Evolutionary conservation across 2,797 vertebrate species (phyloP).

Genomic region (Delichon dasypus): DNA sequence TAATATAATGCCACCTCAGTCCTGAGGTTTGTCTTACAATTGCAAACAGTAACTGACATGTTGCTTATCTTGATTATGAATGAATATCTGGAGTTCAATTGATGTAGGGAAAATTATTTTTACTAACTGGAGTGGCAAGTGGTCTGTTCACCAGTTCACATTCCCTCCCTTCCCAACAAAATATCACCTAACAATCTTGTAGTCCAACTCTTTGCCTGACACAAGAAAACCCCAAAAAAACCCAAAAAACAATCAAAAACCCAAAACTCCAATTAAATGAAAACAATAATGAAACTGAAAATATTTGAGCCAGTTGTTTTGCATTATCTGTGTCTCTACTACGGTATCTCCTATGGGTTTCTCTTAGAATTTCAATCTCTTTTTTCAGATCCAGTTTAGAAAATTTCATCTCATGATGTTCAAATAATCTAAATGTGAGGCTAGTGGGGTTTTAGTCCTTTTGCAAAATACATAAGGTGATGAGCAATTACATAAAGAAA

Average conservation of each 20-base stretch:
- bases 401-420: not conserved
- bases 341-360: not conserved
- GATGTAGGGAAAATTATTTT: not conserved
- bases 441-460: not conserved
- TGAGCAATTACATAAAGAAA: not conserved
- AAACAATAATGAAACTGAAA: not conserved
- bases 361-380: not conserved
- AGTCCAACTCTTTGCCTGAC: not conserved
- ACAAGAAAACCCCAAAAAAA: too few species aligned
- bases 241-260: too few species aligned
- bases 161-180: fast-evolving
- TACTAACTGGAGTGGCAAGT: not conserved
- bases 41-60: not conserved
- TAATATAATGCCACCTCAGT: not conserved
- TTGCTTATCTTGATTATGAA: not conserved
- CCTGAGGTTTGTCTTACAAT: not conserved
- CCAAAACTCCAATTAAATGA: not conserved
- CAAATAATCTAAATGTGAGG: not conserved
- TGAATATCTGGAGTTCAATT: not conserved
- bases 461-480: not conserved
- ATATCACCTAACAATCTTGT: not conserved
- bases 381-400: not conserved
- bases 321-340: not conserved
- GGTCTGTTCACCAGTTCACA: not conserved
- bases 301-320: not conserved